Percentiles rank a stretch among this genome's conserved stretches.
These are phyloP conservation scores for Parazoanthus darwini DNA, from an alignment of 92 coral and sea anemone species.

Conservation along the genomic window DNA sequence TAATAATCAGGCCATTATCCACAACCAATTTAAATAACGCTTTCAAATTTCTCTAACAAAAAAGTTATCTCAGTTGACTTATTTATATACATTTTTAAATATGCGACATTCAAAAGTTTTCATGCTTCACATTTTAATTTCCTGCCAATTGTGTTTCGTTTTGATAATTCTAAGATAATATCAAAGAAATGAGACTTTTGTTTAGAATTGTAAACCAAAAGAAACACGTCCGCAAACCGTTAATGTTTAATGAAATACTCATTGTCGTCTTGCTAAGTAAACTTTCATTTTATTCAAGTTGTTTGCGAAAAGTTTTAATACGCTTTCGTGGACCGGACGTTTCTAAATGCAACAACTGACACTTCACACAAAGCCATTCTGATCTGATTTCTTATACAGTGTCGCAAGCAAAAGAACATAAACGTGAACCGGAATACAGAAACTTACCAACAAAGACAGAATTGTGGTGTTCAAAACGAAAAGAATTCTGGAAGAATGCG, in stretches of 20 bases:
- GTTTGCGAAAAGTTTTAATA: neutral
- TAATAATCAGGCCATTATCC: too few species aligned
- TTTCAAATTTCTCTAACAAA: too few species aligned
- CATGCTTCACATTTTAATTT: too few species aligned
- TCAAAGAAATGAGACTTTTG: neutral
- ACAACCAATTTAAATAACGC: too few species aligned
- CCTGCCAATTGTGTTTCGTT: neutral
- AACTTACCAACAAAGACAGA: neutral
- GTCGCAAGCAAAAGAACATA: neutral
- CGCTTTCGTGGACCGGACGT: neutral
- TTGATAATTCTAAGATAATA: too few species aligned
- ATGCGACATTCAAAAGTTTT: too few species aligned
- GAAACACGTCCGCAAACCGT: neutral
- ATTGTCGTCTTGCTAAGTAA: neutral
- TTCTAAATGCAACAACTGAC: too few species aligned
- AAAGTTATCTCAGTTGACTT: neutral
- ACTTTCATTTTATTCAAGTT: neutral
- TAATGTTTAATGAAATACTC: neutral
- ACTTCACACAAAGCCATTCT: neutral
- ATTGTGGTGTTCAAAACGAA: neutral
- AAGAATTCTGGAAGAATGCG: neutral
- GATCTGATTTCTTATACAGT: neutral
- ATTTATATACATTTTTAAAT: too few species aligned
- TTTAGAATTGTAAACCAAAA: neutral
- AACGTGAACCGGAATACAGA: neutral